phyloP scores from a whole-genome alignment of 2,797 vertebrate genomes.

The Xenopus petersii region DNA sequence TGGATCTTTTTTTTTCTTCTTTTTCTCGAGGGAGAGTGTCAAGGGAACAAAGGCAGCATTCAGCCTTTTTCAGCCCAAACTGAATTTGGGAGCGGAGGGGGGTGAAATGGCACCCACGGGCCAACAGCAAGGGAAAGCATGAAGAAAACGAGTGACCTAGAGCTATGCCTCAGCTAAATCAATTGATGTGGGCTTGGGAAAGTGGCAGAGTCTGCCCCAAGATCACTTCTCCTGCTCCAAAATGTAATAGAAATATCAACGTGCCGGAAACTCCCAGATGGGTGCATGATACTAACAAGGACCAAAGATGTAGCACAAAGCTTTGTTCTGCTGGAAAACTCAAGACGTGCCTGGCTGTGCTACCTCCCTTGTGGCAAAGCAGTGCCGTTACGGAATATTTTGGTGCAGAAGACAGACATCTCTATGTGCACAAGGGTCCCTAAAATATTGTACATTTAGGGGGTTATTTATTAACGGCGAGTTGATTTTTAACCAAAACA shows the following conservation, averaged over 20 bases:
- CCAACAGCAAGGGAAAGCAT: conserved; percentile 53
- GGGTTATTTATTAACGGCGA: too few relatives aligned
- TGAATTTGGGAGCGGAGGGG: conserved; percentile 60
- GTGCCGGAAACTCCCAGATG: not conserved
- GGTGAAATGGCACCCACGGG: conserved; percentile 55
- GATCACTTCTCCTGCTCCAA: not conserved
- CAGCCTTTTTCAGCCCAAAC: conserved; percentile 69
- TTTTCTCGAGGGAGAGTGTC: conserved; percentile 60
- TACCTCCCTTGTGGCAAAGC: too few relatives aligned
- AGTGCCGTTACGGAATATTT: too few relatives aligned
- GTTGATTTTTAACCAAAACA: too few relatives aligned
- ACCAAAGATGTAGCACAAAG: too few relatives aligned
- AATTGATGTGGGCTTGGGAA: conserved; percentile 45
- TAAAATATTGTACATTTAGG: too few relatives aligned
- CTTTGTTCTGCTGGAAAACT: too few relatives aligned
- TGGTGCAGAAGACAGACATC: too few relatives aligned
- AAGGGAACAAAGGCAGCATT: conserved; percentile 72
- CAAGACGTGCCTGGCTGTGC: too few relatives aligned
- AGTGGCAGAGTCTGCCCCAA: conserved; percentile 32
- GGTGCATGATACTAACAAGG: not conserved
- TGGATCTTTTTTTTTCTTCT: conserved; percentile 44
- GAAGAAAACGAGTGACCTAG: conserved; percentile 50
- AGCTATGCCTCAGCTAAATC: conserved; percentile 53
- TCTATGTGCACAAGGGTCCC: too few relatives aligned
- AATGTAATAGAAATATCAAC: not conserved